Evolutionary conservation across 2,113 vertebrate species (phyloP).

Genomic region (Hucho hucho): DNA sequence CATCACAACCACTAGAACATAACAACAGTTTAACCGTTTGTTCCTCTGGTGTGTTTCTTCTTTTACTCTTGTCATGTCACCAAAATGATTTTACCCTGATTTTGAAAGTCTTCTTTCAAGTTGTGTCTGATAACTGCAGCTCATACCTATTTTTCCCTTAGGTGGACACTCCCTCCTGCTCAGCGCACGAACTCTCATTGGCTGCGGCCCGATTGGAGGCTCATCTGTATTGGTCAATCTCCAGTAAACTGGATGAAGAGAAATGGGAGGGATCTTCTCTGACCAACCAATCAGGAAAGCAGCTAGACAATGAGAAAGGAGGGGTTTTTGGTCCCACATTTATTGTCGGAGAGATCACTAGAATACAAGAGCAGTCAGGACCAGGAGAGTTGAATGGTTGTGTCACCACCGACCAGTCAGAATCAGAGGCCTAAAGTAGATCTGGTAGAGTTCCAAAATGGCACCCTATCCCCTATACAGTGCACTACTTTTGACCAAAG

Average conservation of each 20-base stretch:
- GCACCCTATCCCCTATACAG: too few relatives aligned
- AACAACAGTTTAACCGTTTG: background rate
- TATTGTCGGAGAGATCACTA: conserved; percentile 72
- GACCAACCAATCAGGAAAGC: conserved; percentile 55
- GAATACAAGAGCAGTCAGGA: conserved; percentile 67
- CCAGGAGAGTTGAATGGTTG: conserved; percentile 81
- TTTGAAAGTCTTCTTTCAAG: too few relatives aligned
- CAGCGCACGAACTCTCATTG: conserved; percentile 84
- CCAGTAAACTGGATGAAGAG: conserved; percentile 87
- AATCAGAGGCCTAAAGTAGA: conserved; percentile 77
- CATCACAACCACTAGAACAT: background rate
- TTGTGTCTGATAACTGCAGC: background rate
- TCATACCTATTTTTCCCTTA: conserved; percentile 70
- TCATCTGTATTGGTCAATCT: conserved; percentile 96
- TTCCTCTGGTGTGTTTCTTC: too few relatives aligned
- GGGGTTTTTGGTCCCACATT: conserved; percentile 58
- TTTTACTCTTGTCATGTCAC: background rate
- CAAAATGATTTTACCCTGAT: background rate
- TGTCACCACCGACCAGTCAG: conserved; percentile 77
- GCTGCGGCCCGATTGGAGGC: conserved; percentile 84
- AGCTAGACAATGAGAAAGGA: conserved; percentile 62
- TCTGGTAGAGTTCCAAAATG: conserved; percentile 42
- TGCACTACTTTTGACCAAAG: too few relatives aligned
- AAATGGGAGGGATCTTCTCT: conserved; percentile 54
- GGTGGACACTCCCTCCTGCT: conserved; percentile 88